Evolutionary conservation across 1,140 invertebrate genomes (phyloP), one percentile per base, ranked within the genome.

Genomic region (Dendrolimus kikuchii): DNA sequence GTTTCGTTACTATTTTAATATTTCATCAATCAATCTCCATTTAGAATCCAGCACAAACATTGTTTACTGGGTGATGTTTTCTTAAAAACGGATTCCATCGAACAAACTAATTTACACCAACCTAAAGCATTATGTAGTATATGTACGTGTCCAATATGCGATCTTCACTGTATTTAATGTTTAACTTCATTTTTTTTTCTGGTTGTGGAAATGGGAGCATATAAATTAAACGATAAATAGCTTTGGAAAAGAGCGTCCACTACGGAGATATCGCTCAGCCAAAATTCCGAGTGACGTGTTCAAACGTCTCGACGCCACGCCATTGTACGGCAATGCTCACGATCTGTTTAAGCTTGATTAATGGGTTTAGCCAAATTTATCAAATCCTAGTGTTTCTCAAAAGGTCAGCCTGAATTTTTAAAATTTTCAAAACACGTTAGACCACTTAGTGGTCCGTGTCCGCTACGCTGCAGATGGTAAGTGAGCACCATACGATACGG

Each of bases 361-460:
- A 78, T 73, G 64, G 60, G 37, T 40, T 51, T 59, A 55, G 55
- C 49, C 41, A 52, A 47, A 46, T 43, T 60, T 57, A 60, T 71
- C 53, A 56, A 68, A 62, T 60, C 56, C 51, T 41, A 40, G 10
- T 65, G 62, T 75, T 74, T 74, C 66, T 72, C 57, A 54, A 65
- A 64, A 64, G 57, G 64, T 65, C 70, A 71, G 66, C 64, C 57
- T 62, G 45, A 51, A 62, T 69, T 76, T 79, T 76, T 74, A 60
- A 71, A 70, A 71, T 79, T 63, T 71, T 71, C 56, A 70, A 68
- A 74, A 81, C 77, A 80, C 68, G 75, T 75, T 78, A 80, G 73
- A 56, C 74, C 73, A 80, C 77, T 81, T 81, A 83, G 70, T 64
- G 71, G 56, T 54, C 63, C 70, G 64, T 78, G 71, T 78, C 68